Conservation (phyloP, 2,888 invertebrate species). For the Conops quadrifasciatus region DNA sequence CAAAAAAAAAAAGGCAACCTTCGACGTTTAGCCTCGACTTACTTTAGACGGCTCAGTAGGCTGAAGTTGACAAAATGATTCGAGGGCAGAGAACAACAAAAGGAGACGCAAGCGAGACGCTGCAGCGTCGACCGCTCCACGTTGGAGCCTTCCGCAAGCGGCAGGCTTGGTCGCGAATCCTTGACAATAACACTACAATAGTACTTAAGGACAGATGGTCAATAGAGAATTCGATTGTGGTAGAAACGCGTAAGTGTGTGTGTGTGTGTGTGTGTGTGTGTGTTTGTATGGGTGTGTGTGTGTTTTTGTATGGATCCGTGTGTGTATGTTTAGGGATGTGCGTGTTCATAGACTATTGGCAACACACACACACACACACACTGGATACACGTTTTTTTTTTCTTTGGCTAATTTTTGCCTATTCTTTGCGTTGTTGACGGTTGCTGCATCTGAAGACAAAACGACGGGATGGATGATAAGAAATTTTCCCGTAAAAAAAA, state of each 20-base stretch:
- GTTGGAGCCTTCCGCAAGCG: constrained; percentile 40
- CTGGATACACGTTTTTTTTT: too few relatives aligned
- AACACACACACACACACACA: too few relatives aligned
- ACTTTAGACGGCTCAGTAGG: constrained; percentile 62
- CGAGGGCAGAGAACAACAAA: constrained; percentile 59
- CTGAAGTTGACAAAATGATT: constrained; percentile 58
- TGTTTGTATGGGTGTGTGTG: too few relatives aligned
- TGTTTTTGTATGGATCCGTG: too few relatives aligned
- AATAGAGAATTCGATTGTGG: not conserved
- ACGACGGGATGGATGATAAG: too few relatives aligned
- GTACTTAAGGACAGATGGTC: not conserved
- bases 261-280: not conserved
- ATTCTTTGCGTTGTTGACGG: too few relatives aligned
- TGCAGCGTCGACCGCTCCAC: constrained; percentile 53
- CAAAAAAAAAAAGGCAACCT: not conserved
- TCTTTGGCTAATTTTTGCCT: too few relatives aligned
- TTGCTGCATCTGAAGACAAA: too few relatives aligned
- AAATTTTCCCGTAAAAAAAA: too few relatives aligned
- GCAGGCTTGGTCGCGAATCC: constrained; percentile 9
- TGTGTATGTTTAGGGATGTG: too few relatives aligned
- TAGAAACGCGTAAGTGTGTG: not conserved
- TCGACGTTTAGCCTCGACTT: constrained; percentile 46
- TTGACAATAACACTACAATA: constrained; percentile 30
- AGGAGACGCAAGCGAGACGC: constrained; percentile 56
- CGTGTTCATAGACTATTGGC: too few relatives aligned